Evolutionary conservation across 2,888 invertebrate genomes (phyloP).

Genomic region (Hypolimnas misippus): DNA sequence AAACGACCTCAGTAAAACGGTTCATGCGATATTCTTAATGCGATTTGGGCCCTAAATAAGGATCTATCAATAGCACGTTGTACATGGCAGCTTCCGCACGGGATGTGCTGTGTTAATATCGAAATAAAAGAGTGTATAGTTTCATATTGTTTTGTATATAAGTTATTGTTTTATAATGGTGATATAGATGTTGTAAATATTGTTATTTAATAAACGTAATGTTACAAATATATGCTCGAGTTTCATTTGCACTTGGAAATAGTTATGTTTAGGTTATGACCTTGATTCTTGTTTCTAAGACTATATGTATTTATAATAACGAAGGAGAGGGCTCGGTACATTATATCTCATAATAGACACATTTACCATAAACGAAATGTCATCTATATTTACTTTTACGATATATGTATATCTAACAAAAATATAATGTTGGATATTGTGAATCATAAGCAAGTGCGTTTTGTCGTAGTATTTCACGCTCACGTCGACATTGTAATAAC

Average conservation of each 20-base stretch:
- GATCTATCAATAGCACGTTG: neutral
- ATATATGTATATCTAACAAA: too few relatives aligned
- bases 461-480: conserved; percentile 9
- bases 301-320: too few relatives aligned
- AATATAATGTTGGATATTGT: too few relatives aligned
- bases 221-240: neutral
- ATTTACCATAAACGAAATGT: too few relatives aligned
- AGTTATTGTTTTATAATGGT: neutral
- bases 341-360: too few relatives aligned
- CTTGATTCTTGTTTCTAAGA: too few relatives aligned
- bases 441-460: neutral
- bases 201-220: conserved; percentile 6
- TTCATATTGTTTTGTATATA: conserved; percentile 4
- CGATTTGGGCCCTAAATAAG: neutral
- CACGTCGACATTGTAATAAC: conserved; percentile 49
- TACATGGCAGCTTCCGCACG: neutral
- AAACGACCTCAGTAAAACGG: neutral
- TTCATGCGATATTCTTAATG: neutral
- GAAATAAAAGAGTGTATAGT: neutral
- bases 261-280: too few relatives aligned
- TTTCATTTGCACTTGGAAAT: neutral
- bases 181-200: conserved; percentile 6
- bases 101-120: neutral
- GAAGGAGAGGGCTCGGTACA: too few relatives aligned
- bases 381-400: too few relatives aligned